A percentile compares a stretch with the other conserved stretches of the same genome.
These are phyloP conservation scores for Laothoe populi DNA, from an alignment of 2,888 invertebrate genomes.

Conservation along the genomic window DNA sequence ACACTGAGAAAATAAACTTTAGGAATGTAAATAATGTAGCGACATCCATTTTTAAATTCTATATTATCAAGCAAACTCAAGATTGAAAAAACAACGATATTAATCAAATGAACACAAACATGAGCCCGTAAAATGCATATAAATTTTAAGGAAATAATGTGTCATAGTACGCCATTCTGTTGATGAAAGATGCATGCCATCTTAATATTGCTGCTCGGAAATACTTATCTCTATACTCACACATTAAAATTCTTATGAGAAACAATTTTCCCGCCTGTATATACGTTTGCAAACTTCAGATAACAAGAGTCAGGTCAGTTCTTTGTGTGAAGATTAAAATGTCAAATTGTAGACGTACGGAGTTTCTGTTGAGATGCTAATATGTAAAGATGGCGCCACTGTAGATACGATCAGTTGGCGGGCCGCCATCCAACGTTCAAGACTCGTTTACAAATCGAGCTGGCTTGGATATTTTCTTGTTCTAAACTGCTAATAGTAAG, in stretches of 20 bases:
- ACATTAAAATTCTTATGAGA: conserved; percentile 22
- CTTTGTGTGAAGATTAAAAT: conserved; percentile 74
- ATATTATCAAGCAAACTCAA: background rate
- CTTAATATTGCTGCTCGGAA: conserved; percentile 22
- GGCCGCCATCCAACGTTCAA: conserved; percentile 38
- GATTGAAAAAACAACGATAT: background rate
- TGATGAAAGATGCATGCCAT: conserved; percentile 21
- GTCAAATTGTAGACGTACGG: conserved; percentile 64
- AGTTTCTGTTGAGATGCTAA: conserved; percentile 73
- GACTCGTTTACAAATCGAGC: conserved; percentile 39
- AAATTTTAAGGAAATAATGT: conserved; percentile 5
- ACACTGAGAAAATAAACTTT: no score
- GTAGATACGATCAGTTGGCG: conserved; percentile 57
- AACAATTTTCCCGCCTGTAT: conserved; percentile 35
- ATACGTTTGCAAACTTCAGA: conserved; percentile 54
- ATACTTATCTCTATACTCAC: conserved; percentile 17
- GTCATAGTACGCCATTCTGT: conserved; percentile 8
- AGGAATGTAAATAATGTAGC: no score
- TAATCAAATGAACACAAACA: background rate
- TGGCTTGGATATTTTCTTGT: conserved; percentile 33
- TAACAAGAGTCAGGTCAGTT: conserved; percentile 73
- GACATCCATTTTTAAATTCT: background rate
- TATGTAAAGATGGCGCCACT: conserved; percentile 67
- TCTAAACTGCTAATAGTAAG: conserved; percentile 20
- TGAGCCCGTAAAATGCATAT: background rate